These are phyloP conservation scores for Triops cancriformis DNA, from an alignment of 1,140 invertebrate species.

Conservation along the genomic window DNA sequence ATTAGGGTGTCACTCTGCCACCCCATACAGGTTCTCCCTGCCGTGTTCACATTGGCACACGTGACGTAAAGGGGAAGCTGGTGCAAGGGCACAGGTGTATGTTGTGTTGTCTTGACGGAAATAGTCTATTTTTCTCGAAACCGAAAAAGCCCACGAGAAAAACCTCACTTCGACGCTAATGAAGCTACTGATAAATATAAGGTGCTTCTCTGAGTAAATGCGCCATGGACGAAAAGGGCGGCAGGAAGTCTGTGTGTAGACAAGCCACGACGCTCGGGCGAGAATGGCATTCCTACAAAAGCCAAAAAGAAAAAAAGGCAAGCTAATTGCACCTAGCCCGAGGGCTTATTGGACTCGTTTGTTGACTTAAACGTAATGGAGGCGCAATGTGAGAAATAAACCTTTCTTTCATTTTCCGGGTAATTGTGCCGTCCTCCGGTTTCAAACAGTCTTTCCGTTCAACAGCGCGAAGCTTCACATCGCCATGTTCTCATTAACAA, in stretches of 20 bases:
- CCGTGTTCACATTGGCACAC: not conserved
- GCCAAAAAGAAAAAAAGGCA: not conserved
- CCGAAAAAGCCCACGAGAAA: not conserved
- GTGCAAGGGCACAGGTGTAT: not conserved
- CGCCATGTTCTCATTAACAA: not conserved
- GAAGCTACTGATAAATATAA: not conserved
- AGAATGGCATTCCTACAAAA: not conserved
- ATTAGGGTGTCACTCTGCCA: not conserved
- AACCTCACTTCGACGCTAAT: not conserved
- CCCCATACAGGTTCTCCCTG: not conserved
- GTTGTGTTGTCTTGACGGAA: too few relatives aligned
- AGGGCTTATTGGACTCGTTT: not conserved
- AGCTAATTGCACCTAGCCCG: not conserved
- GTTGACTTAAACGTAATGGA: conserved; percentile 1
- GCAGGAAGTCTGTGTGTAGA: conserved; percentile 1
- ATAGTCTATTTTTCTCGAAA: too few relatives aligned
- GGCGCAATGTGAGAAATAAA: not conserved
- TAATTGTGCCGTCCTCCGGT: not conserved
- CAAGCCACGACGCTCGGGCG: not conserved
- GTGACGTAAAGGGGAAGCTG: not conserved
- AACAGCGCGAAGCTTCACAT: not conserved
- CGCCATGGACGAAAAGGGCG: not conserved
- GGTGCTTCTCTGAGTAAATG: not conserved
- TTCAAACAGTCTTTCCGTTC: not conserved
- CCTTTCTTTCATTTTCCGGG: not conserved